Evolutionary conservation across 2,113 vertebrate species (phyloP).

Genomic region (Haemorhous mexicanus): DNA sequence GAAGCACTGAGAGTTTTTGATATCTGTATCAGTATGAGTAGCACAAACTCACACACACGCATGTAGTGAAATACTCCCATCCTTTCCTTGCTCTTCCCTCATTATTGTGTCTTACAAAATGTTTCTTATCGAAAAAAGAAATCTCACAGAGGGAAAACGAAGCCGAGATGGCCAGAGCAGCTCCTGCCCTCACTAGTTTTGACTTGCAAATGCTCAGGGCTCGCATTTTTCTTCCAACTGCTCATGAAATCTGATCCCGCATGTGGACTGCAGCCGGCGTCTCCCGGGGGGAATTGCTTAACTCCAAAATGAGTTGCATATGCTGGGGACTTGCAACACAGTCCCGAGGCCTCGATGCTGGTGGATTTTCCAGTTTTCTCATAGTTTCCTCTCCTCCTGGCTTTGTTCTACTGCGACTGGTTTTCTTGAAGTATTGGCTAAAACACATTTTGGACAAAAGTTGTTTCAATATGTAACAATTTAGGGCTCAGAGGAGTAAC

Average conservation of each 20-base stretch:
- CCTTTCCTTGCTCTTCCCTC: not conserved
- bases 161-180: constrained; percentile 50
- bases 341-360: constrained; percentile 58
- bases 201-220: constrained; percentile 77
- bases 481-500: not conserved
- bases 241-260: constrained; percentile 77
- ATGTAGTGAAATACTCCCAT: rapidly evolving
- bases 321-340: constrained; percentile 68
- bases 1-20: not conserved
- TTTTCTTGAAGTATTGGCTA: constrained; percentile 5
- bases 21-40: not conserved
- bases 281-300: constrained; percentile 76
- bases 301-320: constrained; percentile 81
- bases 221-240: constrained; percentile 76
- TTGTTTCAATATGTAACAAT: not conserved
- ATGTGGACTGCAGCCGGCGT: constrained; percentile 71
- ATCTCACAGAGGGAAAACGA: not conserved
- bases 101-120: constrained; percentile 41
- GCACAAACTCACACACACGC: not conserved
- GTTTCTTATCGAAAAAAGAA: constrained; percentile 43
- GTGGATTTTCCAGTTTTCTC: constrained; percentile 76
- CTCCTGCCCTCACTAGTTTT: constrained; percentile 69
- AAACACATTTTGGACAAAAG: not conserved
- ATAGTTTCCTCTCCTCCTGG: constrained; percentile 68
- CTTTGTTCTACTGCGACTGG: constrained; percentile 48